Conservation (phyloP, 2,113 vertebrate species). For the Amazona vittata region DNA sequence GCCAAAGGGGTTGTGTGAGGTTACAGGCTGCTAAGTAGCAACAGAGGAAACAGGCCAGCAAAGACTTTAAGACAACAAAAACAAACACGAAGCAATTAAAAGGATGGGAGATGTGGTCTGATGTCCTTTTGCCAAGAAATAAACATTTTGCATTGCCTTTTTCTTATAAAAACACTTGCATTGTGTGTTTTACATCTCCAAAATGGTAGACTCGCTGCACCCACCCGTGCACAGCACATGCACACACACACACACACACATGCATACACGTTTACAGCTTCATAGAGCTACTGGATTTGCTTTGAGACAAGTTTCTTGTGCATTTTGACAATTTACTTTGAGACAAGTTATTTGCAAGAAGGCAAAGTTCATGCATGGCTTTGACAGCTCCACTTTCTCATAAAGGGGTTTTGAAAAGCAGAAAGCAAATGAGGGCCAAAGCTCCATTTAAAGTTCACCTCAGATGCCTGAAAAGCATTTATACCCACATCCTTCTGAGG, state of each 20-base stretch:
- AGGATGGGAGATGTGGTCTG: constrained; percentile 53
- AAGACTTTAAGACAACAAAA: constrained; percentile 42
- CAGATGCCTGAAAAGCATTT: constrained; percentile 59
- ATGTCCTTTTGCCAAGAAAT: constrained; percentile 21
- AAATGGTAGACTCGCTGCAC: not conserved
- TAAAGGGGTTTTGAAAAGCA: constrained; percentile 59
- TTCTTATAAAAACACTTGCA: not conserved
- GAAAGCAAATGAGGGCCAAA: constrained; percentile 35
- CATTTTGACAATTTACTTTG: constrained; percentile 39
- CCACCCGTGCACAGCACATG: not conserved
- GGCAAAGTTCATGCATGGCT: constrained; percentile 55
- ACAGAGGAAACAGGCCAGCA: constrained; percentile 24
- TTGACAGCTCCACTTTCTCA: constrained; percentile 67
- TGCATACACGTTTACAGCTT: not conserved
- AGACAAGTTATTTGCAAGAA: constrained; percentile 46
- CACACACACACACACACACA: not conserved
- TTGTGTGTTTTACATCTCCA: not conserved
- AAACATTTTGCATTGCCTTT: constrained; percentile 17
- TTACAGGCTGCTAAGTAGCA: not conserved
- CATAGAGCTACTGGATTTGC: constrained; percentile 45
- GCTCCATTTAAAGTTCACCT: constrained; percentile 47
- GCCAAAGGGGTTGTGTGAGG: constrained; percentile 9
- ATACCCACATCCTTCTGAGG: constrained; percentile 58
- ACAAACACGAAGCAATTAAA: constrained; percentile 52
- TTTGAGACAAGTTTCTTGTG: constrained; percentile 32